phyloP scores from a whole-genome alignment of 2,888 invertebrate genomes.

The Cyclophora punctaria region DNA sequence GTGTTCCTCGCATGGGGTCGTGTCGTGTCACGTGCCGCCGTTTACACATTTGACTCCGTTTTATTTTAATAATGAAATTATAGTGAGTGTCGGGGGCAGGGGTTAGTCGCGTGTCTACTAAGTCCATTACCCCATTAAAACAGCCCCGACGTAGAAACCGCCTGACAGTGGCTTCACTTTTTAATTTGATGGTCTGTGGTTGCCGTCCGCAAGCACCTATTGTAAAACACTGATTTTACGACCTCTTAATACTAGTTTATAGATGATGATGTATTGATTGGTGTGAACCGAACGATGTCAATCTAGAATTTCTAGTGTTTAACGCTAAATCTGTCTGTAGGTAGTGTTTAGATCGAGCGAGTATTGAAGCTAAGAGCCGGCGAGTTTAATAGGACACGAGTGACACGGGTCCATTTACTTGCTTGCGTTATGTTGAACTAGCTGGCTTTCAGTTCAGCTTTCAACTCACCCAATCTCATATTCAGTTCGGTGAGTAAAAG shows the following conservation, averaged over 20 bases:
- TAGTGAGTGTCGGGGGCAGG: constrained; percentile 27
- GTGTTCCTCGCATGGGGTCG: constrained; percentile 27
- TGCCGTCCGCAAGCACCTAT: constrained; percentile 24
- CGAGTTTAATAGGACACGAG: no score
- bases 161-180: constrained; percentile 35
- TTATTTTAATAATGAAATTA: constrained; percentile 71
- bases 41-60: constrained; percentile 67
- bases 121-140: constrained; percentile 64
- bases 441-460: no score
- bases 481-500: no score
- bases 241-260: constrained; percentile 2
- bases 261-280: no score
- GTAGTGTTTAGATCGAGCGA: no score
- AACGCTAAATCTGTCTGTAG: no score
- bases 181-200: constrained; percentile 58
- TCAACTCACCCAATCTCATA: no score
- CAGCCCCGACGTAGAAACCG: constrained; percentile 31
- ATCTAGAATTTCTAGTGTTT: no score
- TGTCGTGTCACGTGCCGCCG: constrained; percentile 53
- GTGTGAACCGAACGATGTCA: no score
- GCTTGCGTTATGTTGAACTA: no score
- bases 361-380: no score
- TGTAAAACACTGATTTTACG: constrained; percentile 56
- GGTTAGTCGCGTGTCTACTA: constrained; percentile 49
- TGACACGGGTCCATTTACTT: no score